These are phyloP conservation scores for Akabosia matsudoensis DNA, from an alignment of 1,140 invertebrate species.

Conservation along the genomic window DNA sequence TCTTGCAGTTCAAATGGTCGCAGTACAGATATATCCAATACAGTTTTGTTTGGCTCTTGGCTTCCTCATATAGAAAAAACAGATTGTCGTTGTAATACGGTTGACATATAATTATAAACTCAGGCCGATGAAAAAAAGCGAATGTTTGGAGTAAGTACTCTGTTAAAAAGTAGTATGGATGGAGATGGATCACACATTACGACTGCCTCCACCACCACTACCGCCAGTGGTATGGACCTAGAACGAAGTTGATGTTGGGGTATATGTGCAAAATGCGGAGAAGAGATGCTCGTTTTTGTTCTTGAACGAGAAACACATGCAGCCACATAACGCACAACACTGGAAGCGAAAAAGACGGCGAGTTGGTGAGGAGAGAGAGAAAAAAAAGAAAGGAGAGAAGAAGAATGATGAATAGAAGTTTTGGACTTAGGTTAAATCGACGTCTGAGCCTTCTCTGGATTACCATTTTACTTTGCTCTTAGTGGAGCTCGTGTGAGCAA, in stretches of 20 bases:
- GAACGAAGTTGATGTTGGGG: neutral
- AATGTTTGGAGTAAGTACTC: constrained; percentile 6
- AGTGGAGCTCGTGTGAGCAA: constrained; percentile 37
- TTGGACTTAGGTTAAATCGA: constrained; percentile 45
- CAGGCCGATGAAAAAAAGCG: neutral
- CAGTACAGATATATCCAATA: neutral
- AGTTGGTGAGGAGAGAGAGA: neutral
- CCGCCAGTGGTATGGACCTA: neutral
- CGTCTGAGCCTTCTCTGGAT: constrained; percentile 42
- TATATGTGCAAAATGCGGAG: neutral
- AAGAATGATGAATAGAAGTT: constrained; percentile 43
- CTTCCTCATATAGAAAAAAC: no score
- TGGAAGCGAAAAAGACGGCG: neutral
- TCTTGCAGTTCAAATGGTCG: neutral
- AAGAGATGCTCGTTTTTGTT: constrained; percentile 10
- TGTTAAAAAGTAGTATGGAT: constrained; percentile 8
- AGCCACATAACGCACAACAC: neutral
- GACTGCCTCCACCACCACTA: neutral
- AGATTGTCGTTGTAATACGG: constrained; percentile 4
- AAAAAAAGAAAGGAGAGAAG: neutral
- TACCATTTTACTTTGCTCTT: constrained; percentile 32
- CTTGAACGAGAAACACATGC: neutral
- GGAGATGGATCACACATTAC: neutral
- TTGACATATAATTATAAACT: constrained; percentile 12
- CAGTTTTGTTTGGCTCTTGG: neutral